Percentiles rank a stretch among this genome's conserved stretches.
Conservation (phyloP, 2,113 vertebrate genomes). For the Heterotis niloticus region DNA sequence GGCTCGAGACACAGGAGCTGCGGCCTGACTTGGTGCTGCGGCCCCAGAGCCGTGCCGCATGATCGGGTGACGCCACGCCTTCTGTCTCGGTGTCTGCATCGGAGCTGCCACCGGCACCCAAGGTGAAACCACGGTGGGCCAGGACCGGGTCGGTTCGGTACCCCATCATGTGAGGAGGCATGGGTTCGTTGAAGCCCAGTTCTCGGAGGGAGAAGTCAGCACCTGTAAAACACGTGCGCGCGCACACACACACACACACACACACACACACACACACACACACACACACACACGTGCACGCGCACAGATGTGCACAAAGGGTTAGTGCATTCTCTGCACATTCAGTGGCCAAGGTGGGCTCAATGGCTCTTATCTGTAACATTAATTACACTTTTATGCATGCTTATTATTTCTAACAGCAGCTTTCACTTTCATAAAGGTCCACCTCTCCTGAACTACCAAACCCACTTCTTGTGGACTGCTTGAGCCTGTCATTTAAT, state of each 20-base stretch:
- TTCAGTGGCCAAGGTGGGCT: background rate
- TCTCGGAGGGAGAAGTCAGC: constrained; percentile 85
- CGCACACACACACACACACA: constrained; percentile 12
- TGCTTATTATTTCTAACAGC: background rate
- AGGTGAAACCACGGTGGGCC: constrained; percentile 84
- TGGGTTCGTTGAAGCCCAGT: constrained; percentile 80
- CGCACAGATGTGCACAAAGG: background rate
- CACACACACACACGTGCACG: constrained; percentile 16
- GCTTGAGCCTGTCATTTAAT: background rate
- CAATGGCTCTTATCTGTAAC: too few relatives aligned
- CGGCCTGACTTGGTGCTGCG: constrained; percentile 84
- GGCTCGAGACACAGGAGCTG: constrained; percentile 93
- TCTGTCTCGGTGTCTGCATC: constrained; percentile 89
- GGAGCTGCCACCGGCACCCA: constrained; percentile 73
- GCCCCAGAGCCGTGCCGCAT: constrained; percentile 84
- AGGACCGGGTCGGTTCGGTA: constrained; percentile 82
- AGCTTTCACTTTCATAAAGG: background rate
- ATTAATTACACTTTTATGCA: background rate
- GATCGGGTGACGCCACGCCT: constrained; percentile 82
- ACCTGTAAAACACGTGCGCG: constrained; percentile 56
- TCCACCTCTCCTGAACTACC: background rate
- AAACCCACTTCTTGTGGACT: background rate
- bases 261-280: constrained; percentile 6
- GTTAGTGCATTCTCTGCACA: background rate
- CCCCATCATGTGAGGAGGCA: constrained; percentile 73